Conservation (phyloP, 2,888 invertebrate genomes). For the Noctua comes region DNA sequence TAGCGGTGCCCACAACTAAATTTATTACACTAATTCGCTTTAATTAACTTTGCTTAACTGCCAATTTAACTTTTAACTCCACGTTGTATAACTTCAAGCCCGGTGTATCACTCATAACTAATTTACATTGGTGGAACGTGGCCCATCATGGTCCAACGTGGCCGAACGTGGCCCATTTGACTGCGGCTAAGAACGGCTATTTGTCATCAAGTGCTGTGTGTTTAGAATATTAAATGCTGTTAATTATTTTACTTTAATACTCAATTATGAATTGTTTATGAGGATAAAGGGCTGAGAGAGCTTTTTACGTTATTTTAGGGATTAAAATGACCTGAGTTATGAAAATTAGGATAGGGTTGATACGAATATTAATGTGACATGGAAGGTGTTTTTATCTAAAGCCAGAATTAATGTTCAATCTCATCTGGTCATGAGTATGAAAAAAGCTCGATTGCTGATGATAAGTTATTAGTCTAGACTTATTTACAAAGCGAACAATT, state of each 20-base stretch:
- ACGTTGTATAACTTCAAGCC: conserved; percentile 31
- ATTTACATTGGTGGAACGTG: conserved; percentile 54
- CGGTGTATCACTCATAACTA: conserved; percentile 52
- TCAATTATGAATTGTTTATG: conserved; percentile 54
- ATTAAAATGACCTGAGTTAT: conserved; percentile 12
- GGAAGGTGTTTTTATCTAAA: not conserved
- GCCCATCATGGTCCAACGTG: conserved; percentile 23
- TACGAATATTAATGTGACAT: not conserved
- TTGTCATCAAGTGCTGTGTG: conserved; percentile 66
- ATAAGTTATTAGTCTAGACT: not conserved
- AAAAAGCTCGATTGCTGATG: not conserved
- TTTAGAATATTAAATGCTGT: conserved; percentile 52
- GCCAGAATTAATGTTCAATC: not conserved
- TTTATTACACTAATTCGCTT: conserved; percentile 30
- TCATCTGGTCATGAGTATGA: not conserved
- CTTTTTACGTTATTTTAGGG: conserved; percentile 29
- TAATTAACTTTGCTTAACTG: conserved; percentile 44
- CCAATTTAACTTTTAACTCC: conserved; percentile 48
- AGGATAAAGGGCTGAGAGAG: not conserved
- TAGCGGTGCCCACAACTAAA: conserved; percentile 30
- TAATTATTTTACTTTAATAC: conserved; percentile 57
- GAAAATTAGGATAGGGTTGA: too few relatives aligned
- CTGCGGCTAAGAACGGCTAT: conserved; percentile 57
- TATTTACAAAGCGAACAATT: not conserved
- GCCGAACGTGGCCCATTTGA: conserved; percentile 64